phyloP scores from a whole-genome alignment of 2,888 invertebrate species.

The Polyommatus iphigenia region DNA sequence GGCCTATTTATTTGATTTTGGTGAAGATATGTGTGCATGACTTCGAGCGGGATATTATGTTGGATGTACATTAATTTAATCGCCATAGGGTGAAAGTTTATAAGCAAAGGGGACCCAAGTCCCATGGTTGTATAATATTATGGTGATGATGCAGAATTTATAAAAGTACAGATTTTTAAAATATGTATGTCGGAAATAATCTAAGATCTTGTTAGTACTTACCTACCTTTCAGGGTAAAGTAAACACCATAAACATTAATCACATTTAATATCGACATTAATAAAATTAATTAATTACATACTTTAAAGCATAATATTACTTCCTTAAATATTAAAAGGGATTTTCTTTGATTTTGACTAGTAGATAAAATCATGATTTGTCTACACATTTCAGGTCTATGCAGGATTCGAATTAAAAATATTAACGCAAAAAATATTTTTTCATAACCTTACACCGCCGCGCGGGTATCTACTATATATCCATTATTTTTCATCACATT shows the following conservation, averaged over 20 bases:
- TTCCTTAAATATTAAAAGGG: not conserved
- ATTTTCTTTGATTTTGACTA: conserved; percentile 28
- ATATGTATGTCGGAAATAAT: too few species aligned
- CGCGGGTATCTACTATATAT: conserved; percentile 11
- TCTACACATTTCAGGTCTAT: not conserved
- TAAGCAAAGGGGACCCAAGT: too few species aligned
- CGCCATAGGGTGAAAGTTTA: too few species aligned
- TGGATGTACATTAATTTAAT: too few species aligned
- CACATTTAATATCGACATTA: conserved; percentile 28
- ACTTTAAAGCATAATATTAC: not conserved
- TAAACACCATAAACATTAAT: conserved; percentile 12
- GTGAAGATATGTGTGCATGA: too few species aligned
- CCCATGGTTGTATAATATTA: too few species aligned
- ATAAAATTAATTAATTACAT: conserved; percentile 25
- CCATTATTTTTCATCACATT: conserved; percentile 35
- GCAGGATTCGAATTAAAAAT: not conserved
- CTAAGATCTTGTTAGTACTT: too few species aligned
- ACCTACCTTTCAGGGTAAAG: not conserved
- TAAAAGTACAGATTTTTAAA: too few species aligned
- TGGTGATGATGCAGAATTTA: too few species aligned
- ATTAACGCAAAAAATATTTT: not conserved
- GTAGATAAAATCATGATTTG: conserved; percentile 27
- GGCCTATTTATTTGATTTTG: too few species aligned
- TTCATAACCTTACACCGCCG: not conserved
- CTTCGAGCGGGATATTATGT: too few species aligned